A percentile compares a stretch with the other conserved stretches of the same genome.
These are phyloP conservation scores for Zaprionus tsacasi DNA, from an alignment of 1,140 invertebrate genomes.

Conservation along the genomic window DNA sequence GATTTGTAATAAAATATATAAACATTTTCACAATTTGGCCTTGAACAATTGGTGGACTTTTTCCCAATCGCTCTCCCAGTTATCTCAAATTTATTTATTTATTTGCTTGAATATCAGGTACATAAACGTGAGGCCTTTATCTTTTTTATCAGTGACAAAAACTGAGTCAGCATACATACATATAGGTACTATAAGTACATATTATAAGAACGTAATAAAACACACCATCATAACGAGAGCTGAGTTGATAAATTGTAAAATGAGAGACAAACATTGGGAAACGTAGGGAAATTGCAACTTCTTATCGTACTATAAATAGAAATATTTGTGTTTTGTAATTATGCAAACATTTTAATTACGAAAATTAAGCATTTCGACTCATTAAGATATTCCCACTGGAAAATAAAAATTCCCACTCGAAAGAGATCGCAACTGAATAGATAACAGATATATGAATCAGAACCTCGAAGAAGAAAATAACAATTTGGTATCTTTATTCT, in stretches of 20 bases:
- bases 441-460: neutral
- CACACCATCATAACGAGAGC: neutral
- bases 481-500: neutral
- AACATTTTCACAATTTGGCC: neutral
- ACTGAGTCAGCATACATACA: neutral
- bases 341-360: neutral
- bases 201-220: neutral
- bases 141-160: neutral
- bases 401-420: neutral
- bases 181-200: neutral
- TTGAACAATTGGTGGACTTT: neutral
- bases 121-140: neutral
- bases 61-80: neutral
- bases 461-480: neutral
- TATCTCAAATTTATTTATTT: neutral
- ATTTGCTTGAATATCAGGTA: neutral
- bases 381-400: too few relatives aligned
- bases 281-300: neutral
- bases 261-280: neutral
- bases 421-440: neutral
- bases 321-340: neutral
- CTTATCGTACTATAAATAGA: neutral
- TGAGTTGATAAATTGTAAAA: neutral
- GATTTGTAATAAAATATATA: too few relatives aligned
- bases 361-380: neutral